Conservation (phyloP, 2,113 vertebrate genomes). For the Myotis yumanensis region DNA sequence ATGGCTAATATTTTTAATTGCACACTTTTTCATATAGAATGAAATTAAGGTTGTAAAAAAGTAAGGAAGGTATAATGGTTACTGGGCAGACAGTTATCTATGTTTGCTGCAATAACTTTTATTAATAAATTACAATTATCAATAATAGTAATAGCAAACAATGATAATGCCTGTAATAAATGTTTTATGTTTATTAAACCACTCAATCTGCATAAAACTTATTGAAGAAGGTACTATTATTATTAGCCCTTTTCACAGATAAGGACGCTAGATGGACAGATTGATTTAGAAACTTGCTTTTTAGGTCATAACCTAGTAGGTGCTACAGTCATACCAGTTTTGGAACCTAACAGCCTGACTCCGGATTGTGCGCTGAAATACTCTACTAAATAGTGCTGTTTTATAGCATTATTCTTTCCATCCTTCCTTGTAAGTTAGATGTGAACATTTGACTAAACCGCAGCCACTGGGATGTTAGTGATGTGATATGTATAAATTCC, state of each 20-base stretch:
- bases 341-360: background rate
- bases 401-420: too few species aligned
- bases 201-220: background rate
- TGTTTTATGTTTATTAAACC: background rate
- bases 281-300: background rate
- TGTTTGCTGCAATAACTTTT: background rate
- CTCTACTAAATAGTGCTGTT: background rate
- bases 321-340: background rate
- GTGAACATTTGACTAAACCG: too few species aligned
- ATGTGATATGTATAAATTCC: too few species aligned
- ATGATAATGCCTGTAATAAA: background rate
- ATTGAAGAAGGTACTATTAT: background rate
- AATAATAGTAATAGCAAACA: background rate
- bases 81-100: background rate
- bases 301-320: background rate
- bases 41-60: background rate
- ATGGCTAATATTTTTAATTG: background rate
- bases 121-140: conserved; percentile 12
- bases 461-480: too few species aligned
- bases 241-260: background rate
- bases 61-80: background rate
- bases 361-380: background rate
- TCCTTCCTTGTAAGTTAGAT: too few species aligned
- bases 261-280: background rate
- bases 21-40: background rate